Evolutionary conservation across 2,888 invertebrate species (phyloP).

Genomic region (Eupelmus urozonus): DNA sequence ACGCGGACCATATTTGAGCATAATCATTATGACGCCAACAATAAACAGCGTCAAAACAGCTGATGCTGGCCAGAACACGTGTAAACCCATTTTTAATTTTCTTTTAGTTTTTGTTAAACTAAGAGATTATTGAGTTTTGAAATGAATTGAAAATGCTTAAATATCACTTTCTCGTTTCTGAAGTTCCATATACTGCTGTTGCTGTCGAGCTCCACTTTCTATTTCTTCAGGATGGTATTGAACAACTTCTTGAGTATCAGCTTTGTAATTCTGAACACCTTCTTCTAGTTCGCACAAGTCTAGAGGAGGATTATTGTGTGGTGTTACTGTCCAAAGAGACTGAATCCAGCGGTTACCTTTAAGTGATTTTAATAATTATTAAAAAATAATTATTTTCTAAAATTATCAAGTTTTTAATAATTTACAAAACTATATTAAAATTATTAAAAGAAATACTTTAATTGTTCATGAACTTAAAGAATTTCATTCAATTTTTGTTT

Average conservation of each 20-base stretch:
- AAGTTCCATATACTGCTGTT: conserved; percentile 81
- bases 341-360: conserved; percentile 91
- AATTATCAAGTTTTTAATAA: too few relatives aligned
- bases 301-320: conserved; percentile 89
- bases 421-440: too few relatives aligned
- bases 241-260: conserved; percentile 60
- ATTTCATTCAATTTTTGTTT: too few relatives aligned
- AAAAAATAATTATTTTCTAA: too few relatives aligned
- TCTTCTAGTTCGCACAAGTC: conserved; percentile 85
- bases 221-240: conserved; percentile 74
- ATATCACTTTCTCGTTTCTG: conserved; percentile 91
- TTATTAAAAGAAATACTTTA: too few relatives aligned
- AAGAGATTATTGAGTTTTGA: conserved; percentile 18
- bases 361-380: too few relatives aligned
- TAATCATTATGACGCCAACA: conserved; percentile 85
- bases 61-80: conserved; percentile 88
- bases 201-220: conserved; percentile 60
- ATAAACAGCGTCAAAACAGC: conserved; percentile 86
- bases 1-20: conserved; percentile 86
- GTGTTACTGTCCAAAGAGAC: conserved; percentile 90
- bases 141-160: conserved; percentile 74
- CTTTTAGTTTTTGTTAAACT: conserved; percentile 10
- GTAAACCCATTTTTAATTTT: conserved; percentile 81
- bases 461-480: too few relatives aligned
- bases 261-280: conserved; percentile 67